Evolutionary conservation across 2,888 invertebrate species (phyloP).

Genomic region (Thelaira solivaga): DNA sequence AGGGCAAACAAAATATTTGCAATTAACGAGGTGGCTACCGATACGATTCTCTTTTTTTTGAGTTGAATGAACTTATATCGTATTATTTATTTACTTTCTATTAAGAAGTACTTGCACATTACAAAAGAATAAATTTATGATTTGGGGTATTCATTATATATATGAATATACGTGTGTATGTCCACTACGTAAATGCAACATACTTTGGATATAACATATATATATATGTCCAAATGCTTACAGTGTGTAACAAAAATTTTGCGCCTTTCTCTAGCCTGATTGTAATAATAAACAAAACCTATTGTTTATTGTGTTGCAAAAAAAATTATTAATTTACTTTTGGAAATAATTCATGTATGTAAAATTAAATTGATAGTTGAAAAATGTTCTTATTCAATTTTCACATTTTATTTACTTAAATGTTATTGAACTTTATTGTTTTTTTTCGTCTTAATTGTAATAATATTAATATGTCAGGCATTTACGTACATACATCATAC

Average conservation of each 20-base stretch:
- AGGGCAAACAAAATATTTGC: neutral
- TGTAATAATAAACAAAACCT: too few species aligned
- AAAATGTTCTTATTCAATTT: slow-evolving; percentile 15
- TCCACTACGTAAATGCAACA: neutral
- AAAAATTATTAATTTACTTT: too few species aligned
- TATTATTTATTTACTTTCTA: slow-evolving; percentile 33
- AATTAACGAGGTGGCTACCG: slow-evolving; percentile 9
- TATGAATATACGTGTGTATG: neutral
- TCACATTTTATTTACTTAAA: slow-evolving; percentile 39
- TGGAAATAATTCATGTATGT: slow-evolving; percentile 16
- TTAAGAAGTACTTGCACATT: too few species aligned
- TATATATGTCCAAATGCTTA: neutral
- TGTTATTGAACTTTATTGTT: slow-evolving; percentile 49
- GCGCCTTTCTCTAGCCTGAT: slow-evolving; percentile 2
- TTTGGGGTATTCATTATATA: too few species aligned
- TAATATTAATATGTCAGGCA: slow-evolving; percentile 14
- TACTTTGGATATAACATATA: too few species aligned
- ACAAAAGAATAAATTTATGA: too few species aligned
- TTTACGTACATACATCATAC: too few species aligned
- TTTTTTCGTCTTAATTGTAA: slow-evolving; percentile 27
- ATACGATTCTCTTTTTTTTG: slow-evolving; percentile 17
- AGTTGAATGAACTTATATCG: slow-evolving; percentile 58
- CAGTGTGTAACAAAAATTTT: slow-evolving; percentile 9
- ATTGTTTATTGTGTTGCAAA: too few species aligned
- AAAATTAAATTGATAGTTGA: slow-evolving; percentile 14